A percentile compares a stretch with the other conserved stretches of the same genome.
These are phyloP conservation scores for Caprella mutica DNA, from an alignment of 2,888 invertebrate species.

Conservation along the genomic window DNA sequence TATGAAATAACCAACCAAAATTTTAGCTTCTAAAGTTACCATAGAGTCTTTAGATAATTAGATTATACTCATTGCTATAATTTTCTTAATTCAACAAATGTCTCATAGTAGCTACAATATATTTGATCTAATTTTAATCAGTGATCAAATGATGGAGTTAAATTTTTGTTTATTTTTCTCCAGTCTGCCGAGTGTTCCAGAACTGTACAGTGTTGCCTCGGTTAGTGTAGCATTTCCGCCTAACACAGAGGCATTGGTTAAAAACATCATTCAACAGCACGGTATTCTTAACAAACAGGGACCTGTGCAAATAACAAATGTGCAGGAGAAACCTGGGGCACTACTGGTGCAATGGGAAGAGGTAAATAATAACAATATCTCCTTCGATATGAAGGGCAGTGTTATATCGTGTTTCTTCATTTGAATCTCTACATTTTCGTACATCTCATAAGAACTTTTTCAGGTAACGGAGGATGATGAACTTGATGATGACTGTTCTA, in stretches of 20 bases:
- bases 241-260: constrained; percentile 37
- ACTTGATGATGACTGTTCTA: constrained; percentile 40
- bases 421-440: not conserved
- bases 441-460: not conserved
- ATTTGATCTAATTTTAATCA: not conserved
- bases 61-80: no score
- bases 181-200: constrained; percentile 49
- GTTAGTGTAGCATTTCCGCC: constrained; percentile 45
- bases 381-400: no score
- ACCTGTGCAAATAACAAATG: constrained; percentile 45
- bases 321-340: constrained; percentile 47
- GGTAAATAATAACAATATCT: no score
- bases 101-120: no score
- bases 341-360: constrained; percentile 47
- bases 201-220: constrained; percentile 47
- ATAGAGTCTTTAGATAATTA: no score
- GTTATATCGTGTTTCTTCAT: not conserved
- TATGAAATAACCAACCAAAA: no score
- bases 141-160: not conserved
- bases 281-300: constrained; percentile 39
- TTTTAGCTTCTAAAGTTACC: no score
- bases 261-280: constrained; percentile 36
- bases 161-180: constrained; percentile 8
- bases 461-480: constrained; percentile 13
- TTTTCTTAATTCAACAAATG: not conserved